phyloP scores from a whole-genome alignment of 2,797 vertebrate species.

The Falco biarmicus region DNA sequence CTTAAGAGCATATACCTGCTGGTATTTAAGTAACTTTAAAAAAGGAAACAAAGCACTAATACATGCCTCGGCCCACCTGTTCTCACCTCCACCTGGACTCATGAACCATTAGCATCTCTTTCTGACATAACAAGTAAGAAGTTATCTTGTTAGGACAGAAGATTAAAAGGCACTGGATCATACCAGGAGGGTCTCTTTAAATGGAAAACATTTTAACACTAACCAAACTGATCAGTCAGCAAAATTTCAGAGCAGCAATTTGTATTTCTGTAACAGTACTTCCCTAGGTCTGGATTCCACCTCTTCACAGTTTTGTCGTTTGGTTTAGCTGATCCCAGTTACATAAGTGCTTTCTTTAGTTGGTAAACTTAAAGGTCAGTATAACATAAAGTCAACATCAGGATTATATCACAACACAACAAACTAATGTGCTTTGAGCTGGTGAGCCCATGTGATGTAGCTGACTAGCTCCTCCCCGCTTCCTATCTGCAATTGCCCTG shows the following conservation, averaged over 20 bases:
- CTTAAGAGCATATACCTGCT: slow-evolving; percentile 54
- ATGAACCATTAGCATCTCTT: not conserved
- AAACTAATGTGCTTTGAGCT: not conserved
- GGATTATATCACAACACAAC: slow-evolving; percentile 2
- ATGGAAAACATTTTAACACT: not conserved
- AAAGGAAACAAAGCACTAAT: slow-evolving; percentile 48
- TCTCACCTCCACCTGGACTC: not conserved
- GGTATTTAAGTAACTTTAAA: slow-evolving; percentile 47
- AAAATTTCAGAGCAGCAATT: not conserved
- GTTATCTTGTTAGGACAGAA: not conserved
- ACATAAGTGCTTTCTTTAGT: slow-evolving; percentile 25
- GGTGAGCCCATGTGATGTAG: not conserved
- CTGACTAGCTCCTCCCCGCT: not conserved
- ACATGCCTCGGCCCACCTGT: slow-evolving; percentile 15
- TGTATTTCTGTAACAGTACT: not conserved
- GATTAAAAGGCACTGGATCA: not conserved
- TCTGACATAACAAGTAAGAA: not conserved
- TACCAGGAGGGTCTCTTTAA: not conserved
- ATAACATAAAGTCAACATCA: slow-evolving; percentile 11
- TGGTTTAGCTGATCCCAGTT: slow-evolving; percentile 28
- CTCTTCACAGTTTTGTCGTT: slow-evolving; percentile 11
- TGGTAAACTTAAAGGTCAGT: slow-evolving; percentile 53
- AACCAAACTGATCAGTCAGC: not conserved
- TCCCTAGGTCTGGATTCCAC: slow-evolving; percentile 9
- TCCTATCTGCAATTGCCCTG: not conserved